Base-by-base conservation (phyloP, 2,113 vertebrate genomes). In the Indri indri region DNA sequence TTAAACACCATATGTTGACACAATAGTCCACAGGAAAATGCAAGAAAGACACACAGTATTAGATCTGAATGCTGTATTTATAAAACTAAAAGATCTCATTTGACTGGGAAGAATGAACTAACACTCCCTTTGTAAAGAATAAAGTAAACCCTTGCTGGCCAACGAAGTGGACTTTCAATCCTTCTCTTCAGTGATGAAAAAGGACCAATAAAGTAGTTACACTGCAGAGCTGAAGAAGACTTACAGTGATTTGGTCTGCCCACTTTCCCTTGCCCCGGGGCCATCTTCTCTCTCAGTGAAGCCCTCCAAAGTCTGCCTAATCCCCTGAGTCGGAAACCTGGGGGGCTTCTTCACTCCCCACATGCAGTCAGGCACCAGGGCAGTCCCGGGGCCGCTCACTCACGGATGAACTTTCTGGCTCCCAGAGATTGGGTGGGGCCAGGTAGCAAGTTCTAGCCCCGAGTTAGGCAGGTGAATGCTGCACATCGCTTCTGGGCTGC, bases 21-120 rank as follows among this genome's bases (percentile, higher is more conserved):
- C 47, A 84, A n/a, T 11, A 42, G 30, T 85, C 47, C 30, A 66
- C 87, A 89, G 79, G 68, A 91, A 98, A 94, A 96, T 93, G 96
- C 88, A 89, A 94, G 92, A 81, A 92, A 77, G 73, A 96, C 16
- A 65, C 54, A 94, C 0, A 81, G 87, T 92, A 50, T 2, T 57
- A 97, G 93, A 96, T 65, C 47, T 0, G 7, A 88, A 61, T 25
- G 70, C 20, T 27, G 40, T 59, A 65, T 86, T 86, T 82, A 77
- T 91, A 86, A 94, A 74, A 42, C 23, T 16, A 30, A 71, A 71
- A 83, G 20, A 65, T 14, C 90, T 89, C 40, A 61, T 71, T 87
- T 83, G 65, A 73, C n/a, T n/a, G 50, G 71, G 50, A 70, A 90
- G 86, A 82, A 83, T 77, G 76, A 97, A 88, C 45, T 37, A 81